Percentiles rank a stretch among this genome's conserved stretches.
Conservation (phyloP, 2,888 invertebrate species). For the Antheraea assamensis region DNA sequence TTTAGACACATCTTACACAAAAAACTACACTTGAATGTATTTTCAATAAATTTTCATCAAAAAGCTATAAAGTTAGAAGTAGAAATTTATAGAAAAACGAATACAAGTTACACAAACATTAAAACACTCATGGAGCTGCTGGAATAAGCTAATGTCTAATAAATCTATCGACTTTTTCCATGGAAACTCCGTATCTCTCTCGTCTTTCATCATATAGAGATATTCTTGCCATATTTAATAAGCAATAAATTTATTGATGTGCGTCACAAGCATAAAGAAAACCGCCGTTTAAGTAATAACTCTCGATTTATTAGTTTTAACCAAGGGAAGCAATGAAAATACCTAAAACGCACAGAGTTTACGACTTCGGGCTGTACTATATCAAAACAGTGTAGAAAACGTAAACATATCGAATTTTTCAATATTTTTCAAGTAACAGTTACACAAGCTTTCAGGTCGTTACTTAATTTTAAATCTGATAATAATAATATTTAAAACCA, state of each 20-base stretch:
- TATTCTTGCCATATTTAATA: not conserved
- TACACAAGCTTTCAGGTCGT: slow-evolving; percentile 17
- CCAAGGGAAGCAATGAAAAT: slow-evolving; percentile 54
- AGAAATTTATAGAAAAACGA: not conserved
- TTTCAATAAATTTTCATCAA: no score
- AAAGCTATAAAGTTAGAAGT: not conserved
- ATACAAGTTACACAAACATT: not conserved
- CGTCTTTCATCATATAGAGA: not conserved
- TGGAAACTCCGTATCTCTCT: not conserved
- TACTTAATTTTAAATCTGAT: slow-evolving; percentile 1
- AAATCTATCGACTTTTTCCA: not conserved
- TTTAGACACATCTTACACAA: no score
- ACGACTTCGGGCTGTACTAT: slow-evolving; percentile 49
- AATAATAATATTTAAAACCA: not conserved
- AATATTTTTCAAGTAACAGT: slow-evolving; percentile 39
- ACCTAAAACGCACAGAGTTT: slow-evolving; percentile 48
- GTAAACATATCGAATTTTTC: slow-evolving; percentile 49
- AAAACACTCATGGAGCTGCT: not conserved
- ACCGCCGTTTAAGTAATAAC: slow-evolving; percentile 38
- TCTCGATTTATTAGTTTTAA: slow-evolving; percentile 49
- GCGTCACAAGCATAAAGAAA: slow-evolving; percentile 24
- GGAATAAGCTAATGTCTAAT: not conserved
- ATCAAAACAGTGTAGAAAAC: slow-evolving; percentile 52
- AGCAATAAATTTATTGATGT: slow-evolving; percentile 20
- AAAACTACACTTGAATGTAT: no score